Evolutionary conservation across 2,888 invertebrate genomes (phyloP).

Genomic region (Lithophane ornitopus): DNA sequence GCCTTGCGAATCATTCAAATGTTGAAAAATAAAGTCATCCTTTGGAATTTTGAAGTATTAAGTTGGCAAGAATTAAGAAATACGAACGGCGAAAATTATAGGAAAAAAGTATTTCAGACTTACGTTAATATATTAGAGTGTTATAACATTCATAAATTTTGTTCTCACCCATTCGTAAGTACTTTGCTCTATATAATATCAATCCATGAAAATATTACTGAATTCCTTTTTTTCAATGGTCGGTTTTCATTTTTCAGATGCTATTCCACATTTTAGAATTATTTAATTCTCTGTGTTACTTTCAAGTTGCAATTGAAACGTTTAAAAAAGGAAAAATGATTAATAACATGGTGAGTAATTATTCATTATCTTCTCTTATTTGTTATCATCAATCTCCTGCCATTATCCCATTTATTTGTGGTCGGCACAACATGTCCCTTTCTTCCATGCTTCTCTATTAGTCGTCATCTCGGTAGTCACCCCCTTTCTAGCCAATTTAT

Average conservation of each 20-base stretch:
- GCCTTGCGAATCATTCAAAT: not conserved
- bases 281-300: not conserved
- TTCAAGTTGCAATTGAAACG: conserved; percentile 1
- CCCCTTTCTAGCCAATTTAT: no score
- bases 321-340: not conserved
- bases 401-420: no score
- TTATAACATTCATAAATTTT: conserved; percentile 20
- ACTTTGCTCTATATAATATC: not conserved
- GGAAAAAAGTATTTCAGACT: conserved; percentile 7
- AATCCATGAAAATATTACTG: not conserved
- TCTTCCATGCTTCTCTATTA: no score
- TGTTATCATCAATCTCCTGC: no score
- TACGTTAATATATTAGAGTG: conserved; percentile 41
- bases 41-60: not conserved
- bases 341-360: not conserved
- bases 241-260: not conserved
- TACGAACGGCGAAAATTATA: not conserved
- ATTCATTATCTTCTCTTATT: no score
- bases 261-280: not conserved
- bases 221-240: no score
- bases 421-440: no score
- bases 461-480: no score
- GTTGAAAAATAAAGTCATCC: not conserved
- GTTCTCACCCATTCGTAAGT: conserved; percentile 38
- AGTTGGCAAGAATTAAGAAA: not conserved